A percentile compares a stretch with the other conserved stretches of the same genome.
phyloP scores from a whole-genome alignment of 2,113 vertebrate genomes.

The Odontesthes bonariensis region DNA sequence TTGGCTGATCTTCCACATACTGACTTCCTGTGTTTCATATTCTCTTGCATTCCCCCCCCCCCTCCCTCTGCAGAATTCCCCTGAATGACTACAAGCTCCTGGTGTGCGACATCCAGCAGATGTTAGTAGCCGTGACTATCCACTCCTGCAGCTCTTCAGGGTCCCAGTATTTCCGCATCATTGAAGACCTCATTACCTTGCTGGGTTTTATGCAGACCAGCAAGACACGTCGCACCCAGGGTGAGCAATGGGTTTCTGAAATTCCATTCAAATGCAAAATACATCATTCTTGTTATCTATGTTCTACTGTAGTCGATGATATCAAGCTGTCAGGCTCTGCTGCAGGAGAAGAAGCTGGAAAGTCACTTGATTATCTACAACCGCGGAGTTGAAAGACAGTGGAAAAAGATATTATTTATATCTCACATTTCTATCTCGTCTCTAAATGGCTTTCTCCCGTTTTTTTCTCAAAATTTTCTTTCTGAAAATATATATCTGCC shows the following conservation, averaged over 20 bases:
- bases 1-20: conserved; percentile 29
- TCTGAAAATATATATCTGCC: conserved; percentile 3
- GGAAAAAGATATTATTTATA: conserved; percentile 18
- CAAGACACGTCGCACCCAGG: conserved; percentile 91
- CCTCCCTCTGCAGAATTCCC: conserved; percentile 85
- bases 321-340: conserved; percentile 33
- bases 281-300: conserved; percentile 34
- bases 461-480: conserved; percentile 29
- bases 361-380: conserved; percentile 44
- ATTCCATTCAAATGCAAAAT: conserved; percentile 27
- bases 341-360: conserved; percentile 22
- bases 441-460: conserved; percentile 38
- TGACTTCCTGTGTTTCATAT: conserved; percentile 26
- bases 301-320: conserved; percentile 33
- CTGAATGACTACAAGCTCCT: conserved; percentile 93
- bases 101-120: conserved; percentile 94
- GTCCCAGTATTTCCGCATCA: conserved; percentile 97
- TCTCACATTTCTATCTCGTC: conserved; percentile 50
- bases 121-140: conserved; percentile 93
- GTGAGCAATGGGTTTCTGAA: conserved; percentile 79
- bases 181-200: conserved; percentile 96
- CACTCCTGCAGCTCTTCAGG: conserved; percentile 98
- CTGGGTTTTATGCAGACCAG: conserved; percentile 95
- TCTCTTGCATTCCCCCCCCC: conserved; percentile 10
- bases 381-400: conserved; percentile 31